A percentile compares a stretch with the other conserved stretches of the same genome.
Conservation (phyloP, 2,113 vertebrate genomes). For the Poecile atricapillus region DNA sequence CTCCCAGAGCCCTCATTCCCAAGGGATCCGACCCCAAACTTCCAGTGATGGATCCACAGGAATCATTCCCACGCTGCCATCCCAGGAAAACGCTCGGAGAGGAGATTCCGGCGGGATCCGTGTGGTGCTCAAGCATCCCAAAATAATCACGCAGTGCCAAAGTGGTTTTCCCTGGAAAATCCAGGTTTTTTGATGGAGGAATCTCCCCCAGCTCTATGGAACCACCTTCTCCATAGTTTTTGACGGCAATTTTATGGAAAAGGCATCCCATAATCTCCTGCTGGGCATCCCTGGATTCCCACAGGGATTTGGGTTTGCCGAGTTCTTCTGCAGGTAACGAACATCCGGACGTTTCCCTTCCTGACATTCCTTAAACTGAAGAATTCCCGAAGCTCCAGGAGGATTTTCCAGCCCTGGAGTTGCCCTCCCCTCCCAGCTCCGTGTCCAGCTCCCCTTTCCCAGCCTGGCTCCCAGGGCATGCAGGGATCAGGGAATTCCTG, state of each 20-base stretch:
- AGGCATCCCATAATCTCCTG: background rate
- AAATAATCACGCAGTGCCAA: fast-evolving
- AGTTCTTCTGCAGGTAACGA: fast-evolving
- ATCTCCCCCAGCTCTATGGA: fast-evolving
- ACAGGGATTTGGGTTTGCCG: background rate
- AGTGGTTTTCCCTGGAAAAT: background rate
- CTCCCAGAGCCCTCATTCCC: background rate
- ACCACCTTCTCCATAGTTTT: fast-evolving
- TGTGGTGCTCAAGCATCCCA: fast-evolving
- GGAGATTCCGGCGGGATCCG: background rate
- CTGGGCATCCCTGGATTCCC: background rate
- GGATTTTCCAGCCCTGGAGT: background rate
- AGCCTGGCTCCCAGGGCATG: fast-evolving
- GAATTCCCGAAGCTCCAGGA: background rate
- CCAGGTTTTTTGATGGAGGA: background rate
- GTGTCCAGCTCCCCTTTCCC: background rate
- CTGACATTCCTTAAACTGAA: fast-evolving
- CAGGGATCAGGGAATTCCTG: background rate
- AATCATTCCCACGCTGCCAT: fast-evolving
- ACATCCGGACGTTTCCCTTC: background rate
- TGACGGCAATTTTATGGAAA: background rate
- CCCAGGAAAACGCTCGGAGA: background rate
- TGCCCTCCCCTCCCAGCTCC: background rate
- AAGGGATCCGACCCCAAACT: fast-evolving
- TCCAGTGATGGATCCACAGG: too few relatives aligned